Base-by-base conservation (phyloP, 2,113 vertebrate species). In the Platysternon megacephalum region DNA sequence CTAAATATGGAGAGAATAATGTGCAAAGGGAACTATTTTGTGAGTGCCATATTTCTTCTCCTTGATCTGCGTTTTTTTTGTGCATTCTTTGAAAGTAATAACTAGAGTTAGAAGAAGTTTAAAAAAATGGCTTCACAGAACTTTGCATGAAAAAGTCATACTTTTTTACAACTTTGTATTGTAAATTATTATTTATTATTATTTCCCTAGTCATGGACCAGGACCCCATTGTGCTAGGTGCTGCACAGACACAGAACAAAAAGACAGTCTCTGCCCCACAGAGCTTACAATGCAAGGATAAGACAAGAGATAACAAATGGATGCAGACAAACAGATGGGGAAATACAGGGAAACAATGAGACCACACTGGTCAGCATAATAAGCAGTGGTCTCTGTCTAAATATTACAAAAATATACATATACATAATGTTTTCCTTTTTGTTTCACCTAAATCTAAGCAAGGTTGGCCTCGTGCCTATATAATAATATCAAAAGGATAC, bases 51-150 rank as follows among this genome's bases (percentile, higher is more conserved):
- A 39, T 29, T 26, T 76, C 39, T 26, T 76, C 11, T 76, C 24
- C 72, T 76, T 42, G 35, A 21, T 24, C n/a, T 74, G 39, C 10
- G 6, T 5, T 12, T 5, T 0, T 0, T 1, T 1, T 46, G 39
- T 17, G 48, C 68, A 10, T 85, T 39, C 49, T 86, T 88, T 87
- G 56, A 42, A 58, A 61, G 24, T 12, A 42, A 91, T 51, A 53
- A 86, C 22, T 4, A 87, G 26, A 92, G 93, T 52, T 46, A 3
- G 82, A 6, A 0, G 0, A 89, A 88, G 56, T 42, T 5, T 1
- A 52, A 80, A 89, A 97, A 22, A 26, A 42, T 26, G 14, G 72
- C 4, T 5, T 83, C 94, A 79, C 93, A 74, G 85, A 82, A 86
- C 86, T 49, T 6, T 32, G 87, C 88, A 46, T 39, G 7, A 72